A percentile compares a stretch with the other conserved stretches of the same genome.
Conservation (phyloP, 1,140 invertebrate species). For the Rhopalosiphum padi region DNA sequence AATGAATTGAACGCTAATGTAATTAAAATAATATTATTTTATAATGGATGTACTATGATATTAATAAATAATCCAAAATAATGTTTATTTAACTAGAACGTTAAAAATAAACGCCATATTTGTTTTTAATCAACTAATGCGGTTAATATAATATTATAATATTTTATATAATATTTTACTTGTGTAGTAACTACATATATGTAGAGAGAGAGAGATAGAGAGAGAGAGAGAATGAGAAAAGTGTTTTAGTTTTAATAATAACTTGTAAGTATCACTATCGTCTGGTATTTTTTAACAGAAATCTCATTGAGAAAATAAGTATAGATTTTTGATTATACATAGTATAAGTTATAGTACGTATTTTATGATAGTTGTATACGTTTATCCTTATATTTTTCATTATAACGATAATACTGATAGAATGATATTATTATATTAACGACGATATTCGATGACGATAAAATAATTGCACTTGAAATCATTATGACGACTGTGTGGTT, state of each 20-base stretch:
- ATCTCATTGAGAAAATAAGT: no score
- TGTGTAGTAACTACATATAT: background rate
- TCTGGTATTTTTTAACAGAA: background rate
- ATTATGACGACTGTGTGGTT: background rate
- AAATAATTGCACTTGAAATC: background rate
- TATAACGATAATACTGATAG: background rate
- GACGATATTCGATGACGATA: background rate
- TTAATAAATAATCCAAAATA: background rate
- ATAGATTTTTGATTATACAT: no score
- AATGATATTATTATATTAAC: background rate
- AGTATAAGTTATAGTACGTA: background rate
- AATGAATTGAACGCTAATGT: background rate
- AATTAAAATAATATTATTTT: background rate
- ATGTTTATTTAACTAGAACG: background rate
- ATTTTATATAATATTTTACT: background rate
- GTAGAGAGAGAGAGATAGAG: no score
- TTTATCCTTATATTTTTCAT: background rate
- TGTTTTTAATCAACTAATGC: background rate
- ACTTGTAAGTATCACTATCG: background rate
- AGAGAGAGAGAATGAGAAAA: no score
- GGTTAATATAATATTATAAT: background rate
- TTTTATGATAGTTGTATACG: background rate
- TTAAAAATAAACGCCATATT: background rate
- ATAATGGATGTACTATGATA: background rate
- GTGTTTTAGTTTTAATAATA: background rate